Base-by-base conservation (phyloP, 2,113 vertebrate genomes). In the Psammodynastes pulverulentus region DNA sequence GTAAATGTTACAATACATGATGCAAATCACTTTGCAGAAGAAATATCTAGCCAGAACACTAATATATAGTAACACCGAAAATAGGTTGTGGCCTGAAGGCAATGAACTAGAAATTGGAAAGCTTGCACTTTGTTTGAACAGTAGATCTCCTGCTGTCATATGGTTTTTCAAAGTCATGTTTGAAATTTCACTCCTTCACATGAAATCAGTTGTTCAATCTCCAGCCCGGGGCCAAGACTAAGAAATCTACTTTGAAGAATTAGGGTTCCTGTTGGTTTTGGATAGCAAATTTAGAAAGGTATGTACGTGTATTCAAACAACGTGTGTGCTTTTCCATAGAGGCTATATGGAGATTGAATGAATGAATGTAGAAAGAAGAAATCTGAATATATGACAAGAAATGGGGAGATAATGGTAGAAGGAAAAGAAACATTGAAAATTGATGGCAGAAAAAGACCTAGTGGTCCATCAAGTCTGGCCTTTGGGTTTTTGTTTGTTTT, bases 11-110 rank as follows among this genome's bases (percentile, higher is more conserved):
- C 3, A 90, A 43, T 92, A 58, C n/a, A 94, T 89, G n/a, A 91
- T 94, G 24, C 84, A 93, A 39, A 34, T 90, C 93, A 48, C 23
- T 19, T 89, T 23, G 79, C 94, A 88, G 86, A 1, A 43, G 53
- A n/a, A 89, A 39, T 88, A 52, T 86, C 56, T 94, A 93, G 45
- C 21, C 91, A 21, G 26, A 92, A 49, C 13, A 48, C 39, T 26
- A 93, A 43, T 89, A 85, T 87, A 53, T 62, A 34, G 46, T 49
- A 86, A 45, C 26, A 90, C 93, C 94, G 89, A 54, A 93, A 90
- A 88, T n/a, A 93, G 51, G 72, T 43, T 46, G 15, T 88, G 45
- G 48, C 86, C 24, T 88, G 49, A 62, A 88, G 39, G 88, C 39
- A 88, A 79, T 29, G 26, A 67, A 58, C 34, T 79, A 79, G 54